Evolutionary conservation across 2,888 invertebrate genomes (phyloP), one percentile per base, ranked within the genome.

Genomic region (Pseudoips prasinana): DNA sequence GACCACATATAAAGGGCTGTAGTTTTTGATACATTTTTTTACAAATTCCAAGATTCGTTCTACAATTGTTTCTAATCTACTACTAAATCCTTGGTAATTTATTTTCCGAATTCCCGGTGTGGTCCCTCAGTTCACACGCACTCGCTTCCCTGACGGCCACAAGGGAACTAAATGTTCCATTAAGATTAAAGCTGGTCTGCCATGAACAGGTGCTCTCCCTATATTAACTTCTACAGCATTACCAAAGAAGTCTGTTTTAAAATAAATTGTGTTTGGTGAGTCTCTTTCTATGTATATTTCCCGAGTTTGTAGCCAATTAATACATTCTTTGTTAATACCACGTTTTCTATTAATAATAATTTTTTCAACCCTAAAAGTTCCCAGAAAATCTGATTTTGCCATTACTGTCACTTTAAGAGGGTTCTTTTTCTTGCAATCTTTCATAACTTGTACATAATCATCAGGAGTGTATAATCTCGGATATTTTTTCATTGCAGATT

Each of bases 131-230:
- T n/a, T n/a, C n/a, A n/a, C n/a, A n/a, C n/a, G n/a, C n/a, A n/a
- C n/a, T n/a, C n/a, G n/a, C n/a, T n/a, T n/a, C 14, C 46, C 45
- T 27, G 18, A 32, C 6, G 39, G 42, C 45, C 39, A 45, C 24
- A 53, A 27, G 11, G 40, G 42, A 37, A 40, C 39, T 40, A 50
- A 35, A 35, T 38, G 30, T 36, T 33, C 36, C 34, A 18, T 28
- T 8, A 35, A 35, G 28, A 28, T 31, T 34, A 32, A 7, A 25
- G 34, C 29, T 25, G 29, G 29, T 25, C 31, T 31, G 30, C 39
- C 28, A 9, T 29, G 34, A 31, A 35, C 31, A 32, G 28, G 28
- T 39, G 33, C 33, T 36, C 35, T 36, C 33, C 32, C 29, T 36
- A 36, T 36, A 36, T 36, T 29, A 17, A 35, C 29, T 35, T 32